Conservation (phyloP, 1,140 invertebrate genomes). For the Bombyx mandarina region DNA sequence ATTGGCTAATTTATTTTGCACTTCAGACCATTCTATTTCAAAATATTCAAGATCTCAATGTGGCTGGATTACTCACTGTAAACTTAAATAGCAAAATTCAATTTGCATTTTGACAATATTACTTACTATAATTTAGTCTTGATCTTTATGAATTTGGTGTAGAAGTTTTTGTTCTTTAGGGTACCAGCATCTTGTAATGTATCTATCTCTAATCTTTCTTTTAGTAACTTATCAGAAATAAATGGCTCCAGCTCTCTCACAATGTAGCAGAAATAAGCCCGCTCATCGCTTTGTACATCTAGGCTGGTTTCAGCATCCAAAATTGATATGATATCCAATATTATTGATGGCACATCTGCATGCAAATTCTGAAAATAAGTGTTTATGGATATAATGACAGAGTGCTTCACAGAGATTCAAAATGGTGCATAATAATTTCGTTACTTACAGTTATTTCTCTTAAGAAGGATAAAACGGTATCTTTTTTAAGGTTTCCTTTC, state of each 20-base stretch:
- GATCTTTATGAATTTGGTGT: constrained; percentile 97
- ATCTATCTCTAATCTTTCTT: constrained; percentile 94
- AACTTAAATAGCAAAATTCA: too few relatives aligned
- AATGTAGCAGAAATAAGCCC: constrained; percentile 82
- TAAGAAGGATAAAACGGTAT: constrained; percentile 76
- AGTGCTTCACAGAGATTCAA: neutral
- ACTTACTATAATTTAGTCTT: constrained; percentile 98
- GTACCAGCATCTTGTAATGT: constrained; percentile 93
- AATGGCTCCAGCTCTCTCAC: constrained; percentile 85
- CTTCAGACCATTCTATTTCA: too few relatives aligned
- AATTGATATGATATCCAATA: constrained; percentile 84
- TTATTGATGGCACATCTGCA: constrained; percentile 81
- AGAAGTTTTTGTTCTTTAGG: constrained; percentile 92
- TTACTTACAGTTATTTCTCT: constrained; percentile 78
- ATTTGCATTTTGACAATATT: constrained; percentile 1
- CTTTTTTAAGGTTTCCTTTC: constrained; percentile 79
- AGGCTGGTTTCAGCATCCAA: constrained; percentile 83
- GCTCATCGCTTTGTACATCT: constrained; percentile 76
- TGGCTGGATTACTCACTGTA: too few relatives aligned
- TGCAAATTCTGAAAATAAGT: constrained; percentile 75
- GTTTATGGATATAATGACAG: neutral
- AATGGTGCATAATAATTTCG: constrained; percentile 7
- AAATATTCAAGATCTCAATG: too few relatives aligned
- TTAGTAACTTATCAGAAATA: constrained; percentile 87
- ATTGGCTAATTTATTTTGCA: too few relatives aligned